A percentile compares a stretch with the other conserved stretches of the same genome.
Conservation (phyloP, 2,113 vertebrate species). For the Panthera uncia region DNA sequence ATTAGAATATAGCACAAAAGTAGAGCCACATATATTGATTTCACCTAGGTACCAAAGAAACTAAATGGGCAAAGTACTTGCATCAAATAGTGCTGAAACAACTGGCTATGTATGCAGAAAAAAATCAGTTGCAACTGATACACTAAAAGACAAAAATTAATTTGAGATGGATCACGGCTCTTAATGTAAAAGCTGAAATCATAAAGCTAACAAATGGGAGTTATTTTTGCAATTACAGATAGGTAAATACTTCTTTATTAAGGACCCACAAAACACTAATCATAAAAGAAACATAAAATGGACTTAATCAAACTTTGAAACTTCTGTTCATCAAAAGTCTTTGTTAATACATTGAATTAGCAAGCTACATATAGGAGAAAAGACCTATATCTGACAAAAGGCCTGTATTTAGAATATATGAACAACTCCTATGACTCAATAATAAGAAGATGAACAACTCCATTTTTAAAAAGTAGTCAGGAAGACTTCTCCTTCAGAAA, state of each 20-base stretch:
- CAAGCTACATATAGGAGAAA: not conserved
- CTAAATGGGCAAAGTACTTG: not conserved
- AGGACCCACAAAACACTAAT: not conserved
- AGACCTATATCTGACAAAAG: not conserved
- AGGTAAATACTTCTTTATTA: not conserved
- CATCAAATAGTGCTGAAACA: not conserved
- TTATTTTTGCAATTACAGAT: not conserved
- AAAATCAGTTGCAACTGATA: not conserved
- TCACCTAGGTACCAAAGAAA: not conserved
- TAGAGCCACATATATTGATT: not conserved
- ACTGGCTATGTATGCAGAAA: not conserved
- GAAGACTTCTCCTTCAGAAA: not conserved
- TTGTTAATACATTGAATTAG: not conserved
- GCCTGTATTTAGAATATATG: not conserved
- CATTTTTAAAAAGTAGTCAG: not conserved
- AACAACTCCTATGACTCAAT: not conserved
- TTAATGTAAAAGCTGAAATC: not conserved
- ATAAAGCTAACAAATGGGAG: not conserved
- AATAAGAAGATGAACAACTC: not conserved
- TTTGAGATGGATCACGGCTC: not conserved
- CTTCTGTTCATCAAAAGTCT: not conserved
- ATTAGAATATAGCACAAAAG: not conserved
- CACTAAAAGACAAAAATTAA: not conserved
- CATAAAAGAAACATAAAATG: slow-evolving; percentile 11
- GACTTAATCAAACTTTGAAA: not conserved